These are phyloP conservation scores for Odontomachus brunneus DNA, from an alignment of 1,140 invertebrate genomes.

Conservation along the genomic window DNA sequence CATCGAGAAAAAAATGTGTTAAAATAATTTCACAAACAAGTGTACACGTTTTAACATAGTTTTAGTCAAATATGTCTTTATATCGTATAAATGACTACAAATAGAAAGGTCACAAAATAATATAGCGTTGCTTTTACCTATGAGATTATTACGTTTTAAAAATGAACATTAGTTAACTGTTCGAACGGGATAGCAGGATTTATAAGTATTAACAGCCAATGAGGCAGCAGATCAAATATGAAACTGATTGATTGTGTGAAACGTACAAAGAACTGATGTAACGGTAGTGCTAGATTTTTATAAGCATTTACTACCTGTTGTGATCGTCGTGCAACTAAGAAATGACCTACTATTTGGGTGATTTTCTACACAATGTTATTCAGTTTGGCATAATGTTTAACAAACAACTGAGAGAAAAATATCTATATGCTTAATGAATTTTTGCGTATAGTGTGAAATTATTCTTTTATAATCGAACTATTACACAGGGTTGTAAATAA, in stretches of 20 bases:
- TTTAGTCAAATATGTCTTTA: too few species aligned
- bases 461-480: slow-evolving; percentile 59
- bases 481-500: slow-evolving; percentile 22
- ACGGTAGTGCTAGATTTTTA: slow-evolving; percentile 46
- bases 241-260: slow-evolving; percentile 41
- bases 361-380: slow-evolving; percentile 21
- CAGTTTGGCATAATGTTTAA: background rate
- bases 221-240: background rate
- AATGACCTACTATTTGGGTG: slow-evolving; percentile 29
- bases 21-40: too few species aligned
- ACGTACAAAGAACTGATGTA: slow-evolving; percentile 55
- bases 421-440: slow-evolving; percentile 29
- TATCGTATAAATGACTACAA: too few species aligned
- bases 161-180: background rate
- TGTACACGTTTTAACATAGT: too few species aligned
- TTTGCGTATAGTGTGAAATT: slow-evolving; percentile 53
- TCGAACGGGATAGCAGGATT: background rate
- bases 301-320: slow-evolving; percentile 55
- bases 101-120: too few species aligned
- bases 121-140: too few species aligned
- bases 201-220: slow-evolving; percentile 25
- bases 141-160: too few species aligned
- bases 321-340: slow-evolving; percentile 3
- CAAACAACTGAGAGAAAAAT: slow-evolving; percentile 3
- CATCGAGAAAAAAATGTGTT: too few species aligned